These are phyloP conservation scores for Heterotis niloticus DNA, from an alignment of 2,113 vertebrate species.

Conservation along the genomic window DNA sequence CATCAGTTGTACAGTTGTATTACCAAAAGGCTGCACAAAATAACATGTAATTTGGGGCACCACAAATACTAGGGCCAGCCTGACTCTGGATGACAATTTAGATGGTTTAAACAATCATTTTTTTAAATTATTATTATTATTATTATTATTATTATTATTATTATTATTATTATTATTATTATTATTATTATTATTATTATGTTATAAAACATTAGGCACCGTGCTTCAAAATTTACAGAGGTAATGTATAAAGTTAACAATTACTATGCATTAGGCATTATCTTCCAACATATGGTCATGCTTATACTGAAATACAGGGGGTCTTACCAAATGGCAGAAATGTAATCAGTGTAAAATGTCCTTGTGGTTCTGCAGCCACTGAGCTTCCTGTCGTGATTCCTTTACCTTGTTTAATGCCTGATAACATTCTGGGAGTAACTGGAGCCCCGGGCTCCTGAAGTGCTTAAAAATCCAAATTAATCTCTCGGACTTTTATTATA, in stretches of 20 bases:
- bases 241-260: background rate
- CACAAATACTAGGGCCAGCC: no score
- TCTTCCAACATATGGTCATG: background rate
- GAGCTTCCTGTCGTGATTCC: conserved; percentile 32
- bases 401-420: conserved; percentile 47
- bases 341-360: conserved; percentile 44
- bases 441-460: conserved; percentile 39
- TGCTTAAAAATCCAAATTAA: conserved; percentile 52
- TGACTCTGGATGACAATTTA: no score
- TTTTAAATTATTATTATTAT: no score
- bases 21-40: no score
- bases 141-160: no score
- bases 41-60: no score
- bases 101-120: no score
- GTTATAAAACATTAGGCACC: background rate
- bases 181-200: no score
- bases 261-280: background rate
- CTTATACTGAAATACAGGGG: background rate
- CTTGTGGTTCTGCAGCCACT: conserved; percentile 20
- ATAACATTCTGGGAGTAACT: conserved; percentile 39
- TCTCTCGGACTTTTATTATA: conserved; percentile 42
- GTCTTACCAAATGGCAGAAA: conserved; percentile 50
- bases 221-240: background rate
- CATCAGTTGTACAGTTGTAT: no score
- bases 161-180: no score